These are phyloP conservation scores for Ophioninae sp. DNA, from an alignment of 2,888 invertebrate species.

Conservation along the genomic window DNA sequence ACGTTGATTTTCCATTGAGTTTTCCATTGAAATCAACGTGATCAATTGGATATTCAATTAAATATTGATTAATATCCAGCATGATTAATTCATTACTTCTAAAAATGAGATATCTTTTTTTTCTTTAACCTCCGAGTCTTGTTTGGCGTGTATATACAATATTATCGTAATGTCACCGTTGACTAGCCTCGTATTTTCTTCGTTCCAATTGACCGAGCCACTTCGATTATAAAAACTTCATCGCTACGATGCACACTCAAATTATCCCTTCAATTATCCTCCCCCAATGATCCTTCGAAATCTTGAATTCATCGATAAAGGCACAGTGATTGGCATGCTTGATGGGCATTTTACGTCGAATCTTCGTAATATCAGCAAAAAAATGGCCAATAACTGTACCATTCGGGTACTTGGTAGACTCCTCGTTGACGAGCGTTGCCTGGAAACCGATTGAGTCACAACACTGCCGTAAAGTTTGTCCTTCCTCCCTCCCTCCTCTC, in stretches of 20 bases:
- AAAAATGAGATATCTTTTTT: too few relatives aligned
- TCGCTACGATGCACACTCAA: background rate
- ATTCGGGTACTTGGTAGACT: conserved; percentile 36
- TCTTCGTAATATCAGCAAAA: background rate
- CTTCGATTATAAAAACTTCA: background rate
- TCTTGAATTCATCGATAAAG: background rate
- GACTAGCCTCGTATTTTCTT: background rate
- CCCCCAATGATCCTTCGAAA: background rate
- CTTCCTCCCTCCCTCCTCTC: conserved; percentile 27
- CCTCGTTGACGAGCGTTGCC: conserved; percentile 55
- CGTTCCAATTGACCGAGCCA: background rate
- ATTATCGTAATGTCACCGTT: background rate
- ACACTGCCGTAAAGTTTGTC: conserved; percentile 51
- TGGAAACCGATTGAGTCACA: conserved; percentile 62
- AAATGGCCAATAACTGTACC: conserved; percentile 19
- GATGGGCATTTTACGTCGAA: too few relatives aligned
- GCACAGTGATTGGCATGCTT: background rate
- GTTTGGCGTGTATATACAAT: background rate
- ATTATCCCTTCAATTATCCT: background rate
- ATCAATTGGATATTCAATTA: background rate
- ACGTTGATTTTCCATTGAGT: too few relatives aligned
- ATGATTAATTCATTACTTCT: too few relatives aligned
- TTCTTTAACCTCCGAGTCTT: too few relatives aligned
- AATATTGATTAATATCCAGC: background rate
- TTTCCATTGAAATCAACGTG: too few relatives aligned